phyloP scores from a whole-genome alignment of 1,140 invertebrate species.

The Cheumatopsyche charites region DNA sequence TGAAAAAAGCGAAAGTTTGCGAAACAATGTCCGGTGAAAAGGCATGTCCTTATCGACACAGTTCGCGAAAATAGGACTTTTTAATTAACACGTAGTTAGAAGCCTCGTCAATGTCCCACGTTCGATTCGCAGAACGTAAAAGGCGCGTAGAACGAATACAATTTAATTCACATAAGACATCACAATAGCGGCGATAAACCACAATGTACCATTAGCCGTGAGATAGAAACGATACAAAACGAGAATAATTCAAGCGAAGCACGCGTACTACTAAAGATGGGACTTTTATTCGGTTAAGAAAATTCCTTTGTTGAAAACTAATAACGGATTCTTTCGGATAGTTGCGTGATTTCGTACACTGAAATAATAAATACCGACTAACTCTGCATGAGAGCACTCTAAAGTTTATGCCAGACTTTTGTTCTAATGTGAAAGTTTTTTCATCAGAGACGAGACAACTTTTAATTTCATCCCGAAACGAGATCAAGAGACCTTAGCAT shows the following conservation, averaged over 20 bases:
- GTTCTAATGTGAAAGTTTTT: constrained; percentile 30
- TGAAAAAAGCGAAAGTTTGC: too few species aligned
- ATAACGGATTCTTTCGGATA: too few species aligned
- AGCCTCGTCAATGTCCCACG: too few species aligned
- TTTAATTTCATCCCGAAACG: constrained; percentile 22
- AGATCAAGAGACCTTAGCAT: constrained; percentile 13
- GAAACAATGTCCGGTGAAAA: too few species aligned
- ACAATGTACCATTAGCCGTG: constrained; percentile 16
- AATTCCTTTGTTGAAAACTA: too few species aligned
- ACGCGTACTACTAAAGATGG: too few species aligned
- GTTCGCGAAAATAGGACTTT: not conserved
- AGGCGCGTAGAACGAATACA: constrained; percentile 6
- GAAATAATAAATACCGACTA: too few species aligned
- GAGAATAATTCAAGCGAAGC: not conserved
- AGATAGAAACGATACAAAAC: constrained; percentile 7
- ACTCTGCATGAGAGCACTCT: not conserved
- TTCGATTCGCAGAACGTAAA: not conserved
- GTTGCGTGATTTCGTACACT: too few species aligned
- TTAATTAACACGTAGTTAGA: not conserved
- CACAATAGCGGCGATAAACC: constrained; percentile 1
- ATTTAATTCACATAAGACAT: constrained; percentile 21
- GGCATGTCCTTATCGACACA: too few species aligned
- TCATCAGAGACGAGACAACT: constrained; percentile 20
- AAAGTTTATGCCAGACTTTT: constrained; percentile 5
- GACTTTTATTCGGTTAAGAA: too few species aligned